Evolutionary conservation across 2,113 vertebrate genomes (phyloP).

Genomic region (Prolemur simus): DNA sequence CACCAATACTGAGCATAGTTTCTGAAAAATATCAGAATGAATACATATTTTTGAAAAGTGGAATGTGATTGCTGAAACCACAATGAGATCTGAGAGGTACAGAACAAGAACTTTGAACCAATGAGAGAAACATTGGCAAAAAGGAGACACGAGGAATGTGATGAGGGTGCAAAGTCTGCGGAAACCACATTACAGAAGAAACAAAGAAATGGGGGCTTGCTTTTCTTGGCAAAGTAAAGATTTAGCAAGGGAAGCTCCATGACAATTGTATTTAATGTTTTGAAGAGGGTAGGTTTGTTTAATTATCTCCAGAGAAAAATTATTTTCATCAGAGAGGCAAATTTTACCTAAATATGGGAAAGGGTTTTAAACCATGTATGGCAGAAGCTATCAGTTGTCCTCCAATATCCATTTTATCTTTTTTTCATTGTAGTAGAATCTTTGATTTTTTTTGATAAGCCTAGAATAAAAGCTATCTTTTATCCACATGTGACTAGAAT

Average conservation of each 20-base stretch:
- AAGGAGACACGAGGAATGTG: neutral
- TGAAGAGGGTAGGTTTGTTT: neutral
- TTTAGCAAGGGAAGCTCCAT: neutral
- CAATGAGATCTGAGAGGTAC: neutral
- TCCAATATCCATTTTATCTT: neutral
- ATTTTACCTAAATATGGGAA: neutral
- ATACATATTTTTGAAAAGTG: neutral
- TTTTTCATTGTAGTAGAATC: neutral
- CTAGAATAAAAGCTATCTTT: neutral
- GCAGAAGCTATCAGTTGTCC: neutral
- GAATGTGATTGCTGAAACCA: neutral
- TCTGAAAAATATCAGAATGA: neutral
- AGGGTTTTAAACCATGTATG: neutral
- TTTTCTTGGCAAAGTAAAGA: neutral
- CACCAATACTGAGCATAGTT: neutral
- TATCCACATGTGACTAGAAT: neutral
- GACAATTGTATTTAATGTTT: slow-evolving; percentile 9
- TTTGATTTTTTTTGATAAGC: neutral
- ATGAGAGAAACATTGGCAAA: neutral
- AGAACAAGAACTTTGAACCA: neutral
- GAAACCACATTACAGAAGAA: neutral
- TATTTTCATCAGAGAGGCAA: slow-evolving; percentile 16
- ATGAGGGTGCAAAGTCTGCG: neutral
- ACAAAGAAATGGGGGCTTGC: neutral
- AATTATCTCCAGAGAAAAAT: slow-evolving; percentile 32